Conservation (phyloP, 2,113 vertebrate genomes). For the Gallinago media region DNA sequence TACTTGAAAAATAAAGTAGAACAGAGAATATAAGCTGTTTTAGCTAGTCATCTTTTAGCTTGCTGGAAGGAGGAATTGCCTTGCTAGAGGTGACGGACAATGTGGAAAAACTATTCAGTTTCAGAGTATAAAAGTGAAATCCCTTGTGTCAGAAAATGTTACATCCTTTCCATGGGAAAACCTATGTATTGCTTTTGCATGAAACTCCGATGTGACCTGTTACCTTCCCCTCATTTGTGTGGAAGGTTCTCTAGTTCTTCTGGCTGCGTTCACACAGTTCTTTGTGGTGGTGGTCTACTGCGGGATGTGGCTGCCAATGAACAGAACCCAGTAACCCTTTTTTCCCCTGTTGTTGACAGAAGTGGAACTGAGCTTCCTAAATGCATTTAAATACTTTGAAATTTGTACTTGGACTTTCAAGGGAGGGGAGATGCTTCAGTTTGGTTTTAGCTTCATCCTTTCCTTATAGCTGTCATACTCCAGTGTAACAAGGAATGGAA, state of each 20-base stretch:
- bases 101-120: neutral
- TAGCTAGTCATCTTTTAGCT: neutral
- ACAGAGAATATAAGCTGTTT: neutral
- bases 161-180: neutral
- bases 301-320: neutral
- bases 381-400: neutral
- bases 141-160: neutral
- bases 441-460: neutral
- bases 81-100: neutral
- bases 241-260: neutral
- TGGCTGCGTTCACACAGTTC: neutral
- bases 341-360: neutral
- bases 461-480: neutral
- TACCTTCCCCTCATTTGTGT: neutral
- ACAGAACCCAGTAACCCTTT: neutral
- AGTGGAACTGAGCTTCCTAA: neutral
- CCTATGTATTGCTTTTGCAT: neutral
- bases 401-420: neutral
- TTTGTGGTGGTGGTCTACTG: neutral
- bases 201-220: neutral
- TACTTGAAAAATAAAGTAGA: neutral
- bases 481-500: neutral
- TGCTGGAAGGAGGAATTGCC: neutral
- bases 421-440: neutral
- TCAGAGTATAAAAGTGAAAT: neutral